Evolutionary conservation across 2,113 vertebrate species (phyloP), one percentile per base, ranked within the genome.

Genomic region (Ceyx margarethae): DNA sequence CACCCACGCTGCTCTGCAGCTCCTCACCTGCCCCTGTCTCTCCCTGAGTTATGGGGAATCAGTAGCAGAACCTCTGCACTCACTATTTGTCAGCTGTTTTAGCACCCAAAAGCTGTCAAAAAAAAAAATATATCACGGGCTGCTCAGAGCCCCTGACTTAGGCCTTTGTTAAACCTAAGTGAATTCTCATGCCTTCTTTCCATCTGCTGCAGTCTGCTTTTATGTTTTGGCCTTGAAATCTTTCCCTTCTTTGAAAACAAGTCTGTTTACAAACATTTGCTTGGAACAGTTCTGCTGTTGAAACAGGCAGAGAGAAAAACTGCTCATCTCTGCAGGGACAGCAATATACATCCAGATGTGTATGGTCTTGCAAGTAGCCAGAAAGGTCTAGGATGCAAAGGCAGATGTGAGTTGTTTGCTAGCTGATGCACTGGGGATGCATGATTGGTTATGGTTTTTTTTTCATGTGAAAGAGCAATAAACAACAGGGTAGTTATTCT

Each of bases 21-120:
- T 58, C 74, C 94, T 87, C 83, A 89, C 83, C 95, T 89, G 87
- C 71, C 87, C 74, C 58, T 9, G 71, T 54, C 11, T 7, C 66
- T 84, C 83, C 43, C 3, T 11, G 12, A 22, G 60, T 19, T 40
- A 2, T 0, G 9, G 50, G 60, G 45, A 68, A 26, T 11, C 3
- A 6, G 76, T 17, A 18, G 82, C 71, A 46, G 31, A 69, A 42
- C 74, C 79, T 29, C 82, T 31, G 78, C 18, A 3, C 61, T 29
- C 42, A 11, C n/a, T 12, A 21, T 91, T 48, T 85, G 26, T 81
- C 74, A 87, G 81, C 56, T 94, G 54, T 3, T 85, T 68, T 68
- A 85, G 73, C 79, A 77, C 83, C 75, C 80, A 66, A 85, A 57
- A 0, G 6, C 78, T 20, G 56, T 54, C 66, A 66, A 53, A 65